Conservation (phyloP, 2,113 vertebrate species). For the Hydrolagus affinis region DNA sequence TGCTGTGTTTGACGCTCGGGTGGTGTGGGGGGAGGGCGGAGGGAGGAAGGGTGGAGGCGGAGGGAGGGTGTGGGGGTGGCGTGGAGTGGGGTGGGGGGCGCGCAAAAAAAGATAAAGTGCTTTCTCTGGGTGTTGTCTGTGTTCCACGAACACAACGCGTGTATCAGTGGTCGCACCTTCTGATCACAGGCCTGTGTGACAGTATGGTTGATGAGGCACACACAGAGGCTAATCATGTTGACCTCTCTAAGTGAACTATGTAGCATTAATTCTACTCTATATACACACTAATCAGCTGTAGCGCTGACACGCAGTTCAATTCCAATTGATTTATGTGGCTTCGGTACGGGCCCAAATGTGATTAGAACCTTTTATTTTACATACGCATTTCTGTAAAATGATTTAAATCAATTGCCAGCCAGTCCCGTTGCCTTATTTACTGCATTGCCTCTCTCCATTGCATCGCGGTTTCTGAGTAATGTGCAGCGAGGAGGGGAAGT, state of each 20-base stretch:
- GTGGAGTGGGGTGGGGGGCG: background rate
- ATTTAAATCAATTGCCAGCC: slow-evolving; percentile 58
- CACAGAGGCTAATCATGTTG: slow-evolving; percentile 35
- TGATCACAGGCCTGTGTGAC: slow-evolving; percentile 31
- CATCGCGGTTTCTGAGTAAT: background rate
- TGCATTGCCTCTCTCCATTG: background rate
- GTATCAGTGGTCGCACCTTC: slow-evolving; percentile 27
- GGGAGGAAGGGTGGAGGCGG: too few relatives aligned
- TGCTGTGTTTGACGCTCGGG: background rate
- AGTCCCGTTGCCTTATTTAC: slow-evolving; percentile 36
- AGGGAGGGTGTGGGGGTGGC: too few relatives aligned
- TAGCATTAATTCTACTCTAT: slow-evolving; percentile 56
- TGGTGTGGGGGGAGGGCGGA: too few relatives aligned
- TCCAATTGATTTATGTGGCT: slow-evolving; percentile 69
- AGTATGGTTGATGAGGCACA: slow-evolving; percentile 33
- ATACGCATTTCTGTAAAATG: slow-evolving; percentile 61
- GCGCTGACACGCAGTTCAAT: slow-evolving; percentile 62
- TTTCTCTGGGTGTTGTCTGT: background rate
- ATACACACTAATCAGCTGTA: slow-evolving; percentile 59
- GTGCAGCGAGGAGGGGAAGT: background rate
- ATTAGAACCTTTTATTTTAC: slow-evolving; percentile 70
- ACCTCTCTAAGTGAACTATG: slow-evolving; percentile 48
- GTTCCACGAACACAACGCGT: background rate
- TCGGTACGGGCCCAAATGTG: slow-evolving; percentile 71
- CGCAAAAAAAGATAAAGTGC: background rate